Percentiles rank a stretch among this genome's conserved stretches.
Evolutionary conservation across 2,888 invertebrate genomes (phyloP).

Genomic region (Cosmorhoe ocellata): DNA sequence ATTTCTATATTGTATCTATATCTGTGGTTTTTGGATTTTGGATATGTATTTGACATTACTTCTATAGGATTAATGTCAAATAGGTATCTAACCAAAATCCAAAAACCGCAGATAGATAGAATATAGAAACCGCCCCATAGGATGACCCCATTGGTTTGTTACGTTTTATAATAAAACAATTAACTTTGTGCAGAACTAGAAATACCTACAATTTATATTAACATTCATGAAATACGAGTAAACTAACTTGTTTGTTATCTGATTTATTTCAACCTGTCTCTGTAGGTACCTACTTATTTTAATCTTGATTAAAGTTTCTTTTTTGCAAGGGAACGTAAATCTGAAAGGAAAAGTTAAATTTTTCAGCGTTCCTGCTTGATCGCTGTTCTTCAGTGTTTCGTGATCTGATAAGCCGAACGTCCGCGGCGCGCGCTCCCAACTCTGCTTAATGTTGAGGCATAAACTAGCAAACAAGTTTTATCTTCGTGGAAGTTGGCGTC

Average conservation of each 20-base stretch:
- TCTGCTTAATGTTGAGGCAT: slow-evolving; percentile 54
- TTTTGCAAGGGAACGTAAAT: slow-evolving; percentile 32
- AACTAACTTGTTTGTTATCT: slow-evolving; percentile 9
- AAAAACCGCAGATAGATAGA: no score
- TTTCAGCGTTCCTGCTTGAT: slow-evolving; percentile 34
- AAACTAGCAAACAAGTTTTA: slow-evolving; percentile 78
- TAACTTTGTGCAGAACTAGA: no score
- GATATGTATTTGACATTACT: no score
- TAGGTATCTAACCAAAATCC: no score
- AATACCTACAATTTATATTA: no score
- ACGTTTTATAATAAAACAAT: no score
- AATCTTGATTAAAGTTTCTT: slow-evolving; percentile 27
- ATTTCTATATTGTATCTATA: no score
- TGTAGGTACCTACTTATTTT: slow-evolving; percentile 13
- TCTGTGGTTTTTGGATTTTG: no score
- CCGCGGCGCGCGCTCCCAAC: slow-evolving; percentile 41
- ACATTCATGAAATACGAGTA: no score
- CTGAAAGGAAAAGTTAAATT: slow-evolving; percentile 33
- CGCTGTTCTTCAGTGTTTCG: slow-evolving; percentile 41
- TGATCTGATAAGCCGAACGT: slow-evolving; percentile 49
- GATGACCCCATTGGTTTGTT: no score
- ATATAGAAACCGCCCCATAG: no score
- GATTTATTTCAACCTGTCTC: slow-evolving; percentile 30
- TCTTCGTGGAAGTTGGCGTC: slow-evolving; percentile 66
- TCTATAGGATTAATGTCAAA: no score